These are phyloP conservation scores for Nipponia nippon DNA, from an alignment of 2,113 vertebrate species.

Conservation along the genomic window DNA sequence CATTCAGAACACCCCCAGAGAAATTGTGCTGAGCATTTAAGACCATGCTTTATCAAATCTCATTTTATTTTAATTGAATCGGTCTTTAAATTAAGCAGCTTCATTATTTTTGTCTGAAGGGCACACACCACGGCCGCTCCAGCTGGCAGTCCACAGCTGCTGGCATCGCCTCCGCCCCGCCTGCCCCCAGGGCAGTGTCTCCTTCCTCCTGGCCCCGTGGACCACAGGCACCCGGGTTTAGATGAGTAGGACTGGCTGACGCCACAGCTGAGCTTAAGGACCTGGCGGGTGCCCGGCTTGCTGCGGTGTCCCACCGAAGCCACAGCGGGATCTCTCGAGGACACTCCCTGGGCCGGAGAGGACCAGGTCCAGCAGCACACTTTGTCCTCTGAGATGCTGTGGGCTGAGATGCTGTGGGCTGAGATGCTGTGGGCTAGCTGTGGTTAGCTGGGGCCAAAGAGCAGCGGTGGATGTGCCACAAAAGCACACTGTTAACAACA, in stretches of 20 bases:
- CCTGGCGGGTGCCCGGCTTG: not conserved
- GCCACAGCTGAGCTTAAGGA: not conserved
- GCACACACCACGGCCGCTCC: fast-evolving
- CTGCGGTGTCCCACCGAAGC: not conserved
- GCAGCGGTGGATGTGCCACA: not conserved
- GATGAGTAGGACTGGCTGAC: not conserved
- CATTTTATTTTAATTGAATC: not conserved
- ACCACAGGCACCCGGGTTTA: not conserved
- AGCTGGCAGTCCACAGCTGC: not conserved
- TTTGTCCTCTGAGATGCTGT: not conserved
- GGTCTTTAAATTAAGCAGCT: not conserved
- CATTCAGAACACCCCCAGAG: not conserved
- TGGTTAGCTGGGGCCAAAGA: not conserved
- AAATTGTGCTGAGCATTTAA: not conserved
- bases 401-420: not conserved
- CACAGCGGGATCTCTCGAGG: not conserved
- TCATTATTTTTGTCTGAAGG: not conserved
- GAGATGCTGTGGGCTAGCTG: not conserved
- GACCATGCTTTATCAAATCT: not conserved
- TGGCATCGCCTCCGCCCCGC: not conserved
- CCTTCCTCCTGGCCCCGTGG: not conserved
- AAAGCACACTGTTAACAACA: not conserved
- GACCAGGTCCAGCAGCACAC: not conserved
- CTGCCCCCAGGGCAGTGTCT: not conserved
- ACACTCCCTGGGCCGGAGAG: not conserved